These are phyloP conservation scores for Molorchus minor DNA, from an alignment of 2,888 invertebrate species.

Conservation along the genomic window DNA sequence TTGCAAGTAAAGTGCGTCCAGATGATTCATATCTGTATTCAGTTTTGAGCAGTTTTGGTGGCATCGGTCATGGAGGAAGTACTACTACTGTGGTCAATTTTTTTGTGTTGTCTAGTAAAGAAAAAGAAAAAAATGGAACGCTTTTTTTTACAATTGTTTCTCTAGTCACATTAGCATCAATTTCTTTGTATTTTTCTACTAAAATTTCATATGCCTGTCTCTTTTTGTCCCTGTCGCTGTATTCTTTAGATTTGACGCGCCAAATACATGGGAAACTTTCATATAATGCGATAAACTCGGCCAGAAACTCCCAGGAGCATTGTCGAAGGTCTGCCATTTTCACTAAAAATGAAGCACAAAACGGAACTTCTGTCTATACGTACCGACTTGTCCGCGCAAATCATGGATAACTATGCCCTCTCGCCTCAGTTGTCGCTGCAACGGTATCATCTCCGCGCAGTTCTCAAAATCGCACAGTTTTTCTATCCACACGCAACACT, in stretches of 20 bases:
- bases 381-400: neutral
- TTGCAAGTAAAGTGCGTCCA: too few species aligned
- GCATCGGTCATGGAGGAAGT: too few species aligned
- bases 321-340: slow-evolving; percentile 9
- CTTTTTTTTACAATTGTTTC: slow-evolving; percentile 20
- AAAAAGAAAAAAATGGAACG: too few species aligned
- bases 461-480: too few species aligned
- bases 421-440: neutral
- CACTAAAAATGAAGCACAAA: neutral
- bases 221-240: slow-evolving; percentile 21
- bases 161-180: slow-evolving; percentile 12
- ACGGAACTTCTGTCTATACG: neutral
- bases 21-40: too few species aligned
- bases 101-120: too few species aligned
- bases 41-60: too few species aligned
- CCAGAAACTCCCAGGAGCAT: slow-evolving; percentile 19
- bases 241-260: slow-evolving; percentile 9
- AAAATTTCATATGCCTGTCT: slow-evolving; percentile 15
- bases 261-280: slow-evolving; percentile 18
- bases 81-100: too few species aligned
- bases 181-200: slow-evolving; percentile 18
- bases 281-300: slow-evolving; percentile 24
- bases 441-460: too few species aligned
- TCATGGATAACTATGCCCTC: slow-evolving; percentile 7
- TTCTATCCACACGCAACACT: too few species aligned